phyloP scores from a whole-genome alignment of 92 coral and sea anemone genomes.

The Blastomussa wellsi region DNA sequence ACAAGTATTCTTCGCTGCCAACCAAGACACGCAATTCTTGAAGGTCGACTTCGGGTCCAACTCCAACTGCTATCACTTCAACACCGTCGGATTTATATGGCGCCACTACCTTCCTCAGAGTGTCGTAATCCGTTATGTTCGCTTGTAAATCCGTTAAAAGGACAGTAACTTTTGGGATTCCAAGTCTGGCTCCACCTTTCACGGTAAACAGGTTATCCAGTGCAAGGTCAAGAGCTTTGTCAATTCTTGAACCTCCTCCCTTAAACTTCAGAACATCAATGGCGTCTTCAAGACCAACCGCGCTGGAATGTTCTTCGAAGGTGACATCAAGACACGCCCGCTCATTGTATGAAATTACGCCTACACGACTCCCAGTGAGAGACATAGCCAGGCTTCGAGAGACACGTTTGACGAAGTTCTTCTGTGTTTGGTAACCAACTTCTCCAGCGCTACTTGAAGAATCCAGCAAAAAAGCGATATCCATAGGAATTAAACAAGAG shows the following conservation, averaged over 20 bases:
- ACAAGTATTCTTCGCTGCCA: constrained; percentile 28
- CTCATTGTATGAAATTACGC: constrained; percentile 19
- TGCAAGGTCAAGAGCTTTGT: constrained; percentile 51
- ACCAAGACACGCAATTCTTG: constrained; percentile 41
- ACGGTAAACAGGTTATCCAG: constrained; percentile 45
- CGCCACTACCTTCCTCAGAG: constrained; percentile 50
- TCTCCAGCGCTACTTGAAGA: constrained; percentile 49
- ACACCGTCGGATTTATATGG: constrained; percentile 55
- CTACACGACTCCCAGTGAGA: constrained; percentile 33
- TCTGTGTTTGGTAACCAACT: constrained; percentile 43
- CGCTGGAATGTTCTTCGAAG: neutral
- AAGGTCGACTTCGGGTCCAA: constrained; percentile 30
- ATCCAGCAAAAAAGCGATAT: constrained; percentile 57
- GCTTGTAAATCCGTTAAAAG: constrained; percentile 57
- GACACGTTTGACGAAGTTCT: constrained; percentile 32
- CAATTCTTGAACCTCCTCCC: constrained; percentile 57
- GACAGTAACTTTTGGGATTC: constrained; percentile 59
- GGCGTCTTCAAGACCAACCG: neutral
- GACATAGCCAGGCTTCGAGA: constrained; percentile 24
- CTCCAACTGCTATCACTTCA: constrained; percentile 51
- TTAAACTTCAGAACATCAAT: constrained; percentile 19
- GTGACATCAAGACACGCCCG: constrained; percentile 10
- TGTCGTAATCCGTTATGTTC: constrained; percentile 37
- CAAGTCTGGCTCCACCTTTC: constrained; percentile 37
- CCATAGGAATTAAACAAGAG: constrained; percentile 28